Evolutionary conservation across 1,140 invertebrate species (phyloP).

Genomic region (Drosophila takahashii): DNA sequence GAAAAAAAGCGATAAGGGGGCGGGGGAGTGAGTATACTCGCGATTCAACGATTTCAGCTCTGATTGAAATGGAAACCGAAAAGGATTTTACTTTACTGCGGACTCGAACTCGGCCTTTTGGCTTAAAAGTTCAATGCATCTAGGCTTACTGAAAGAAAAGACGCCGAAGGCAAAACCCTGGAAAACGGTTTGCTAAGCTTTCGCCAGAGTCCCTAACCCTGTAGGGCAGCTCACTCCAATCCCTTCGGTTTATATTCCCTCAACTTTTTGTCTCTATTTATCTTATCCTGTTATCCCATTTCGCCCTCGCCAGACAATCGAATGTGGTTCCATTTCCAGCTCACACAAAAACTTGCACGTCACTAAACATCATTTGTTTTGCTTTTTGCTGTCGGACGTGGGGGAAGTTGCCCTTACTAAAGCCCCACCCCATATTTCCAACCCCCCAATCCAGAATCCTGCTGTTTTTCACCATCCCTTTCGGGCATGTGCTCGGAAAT

Average conservation of each 20-base stretch:
- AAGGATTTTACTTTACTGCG: constrained; percentile 40
- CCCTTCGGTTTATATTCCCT: constrained; percentile 22
- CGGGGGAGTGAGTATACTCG: neutral
- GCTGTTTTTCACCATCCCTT: constrained; percentile 10
- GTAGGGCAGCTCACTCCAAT: neutral
- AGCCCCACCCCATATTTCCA: neutral
- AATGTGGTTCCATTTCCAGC: constrained; percentile 74
- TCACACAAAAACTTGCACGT: constrained; percentile 71
- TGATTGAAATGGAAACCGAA: constrained; percentile 78
- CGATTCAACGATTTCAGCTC: constrained; percentile 43
- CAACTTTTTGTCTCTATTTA: constrained; percentile 74
- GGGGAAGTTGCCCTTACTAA: neutral
- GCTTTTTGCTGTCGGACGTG: constrained; percentile 33
- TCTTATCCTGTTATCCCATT: constrained; percentile 64
- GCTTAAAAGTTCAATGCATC: constrained; percentile 76
- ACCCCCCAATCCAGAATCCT: neutral
- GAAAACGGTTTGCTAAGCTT: constrained; percentile 19
- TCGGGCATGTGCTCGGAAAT: constrained; percentile 65
- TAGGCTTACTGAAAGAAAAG: constrained; percentile 39
- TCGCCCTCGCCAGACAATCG: constrained; percentile 62
- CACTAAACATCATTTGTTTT: constrained; percentile 81
- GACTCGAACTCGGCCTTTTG: constrained; percentile 51
- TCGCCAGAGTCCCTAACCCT: neutral
- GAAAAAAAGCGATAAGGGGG: neutral
- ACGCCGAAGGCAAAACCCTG: constrained; percentile 20